A percentile compares a stretch with the other conserved stretches of the same genome.
Evolutionary conservation across 2,113 vertebrate genomes (phyloP).

Genomic region (Centropristis striata): DNA sequence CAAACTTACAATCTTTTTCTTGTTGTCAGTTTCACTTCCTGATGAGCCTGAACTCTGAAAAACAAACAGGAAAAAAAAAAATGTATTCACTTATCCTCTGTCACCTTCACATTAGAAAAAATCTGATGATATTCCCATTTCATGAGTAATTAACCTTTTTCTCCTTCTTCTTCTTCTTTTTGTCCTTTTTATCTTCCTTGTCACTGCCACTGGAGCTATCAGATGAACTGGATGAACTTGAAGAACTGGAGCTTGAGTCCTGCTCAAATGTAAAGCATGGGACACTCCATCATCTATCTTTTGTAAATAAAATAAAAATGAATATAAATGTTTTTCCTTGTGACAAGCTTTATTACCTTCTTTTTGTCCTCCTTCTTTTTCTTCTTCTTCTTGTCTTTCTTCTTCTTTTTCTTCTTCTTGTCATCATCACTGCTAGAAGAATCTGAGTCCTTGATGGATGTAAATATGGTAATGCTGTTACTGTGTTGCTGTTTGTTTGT

Average conservation of each 20-base stretch:
- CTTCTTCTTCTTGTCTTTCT: slow-evolving; percentile 61
- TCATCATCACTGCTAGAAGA: slow-evolving; percentile 65
- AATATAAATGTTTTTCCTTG: neutral
- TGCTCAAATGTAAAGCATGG: slow-evolving; percentile 23
- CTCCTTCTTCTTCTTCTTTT: slow-evolving; percentile 53
- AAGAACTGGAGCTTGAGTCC: slow-evolving; percentile 57
- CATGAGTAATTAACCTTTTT: slow-evolving; percentile 16
- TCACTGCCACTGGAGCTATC: slow-evolving; percentile 32
- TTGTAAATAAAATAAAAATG: neutral
- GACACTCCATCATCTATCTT: neutral
- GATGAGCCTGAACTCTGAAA: slow-evolving; percentile 30
- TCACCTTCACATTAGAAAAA: neutral
- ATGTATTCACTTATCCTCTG: neutral
- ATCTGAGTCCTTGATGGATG: slow-evolving; percentile 53
- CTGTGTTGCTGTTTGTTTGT: too few species aligned
- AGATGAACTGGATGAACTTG: slow-evolving; percentile 52
- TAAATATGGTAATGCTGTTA: slow-evolving; percentile 5
- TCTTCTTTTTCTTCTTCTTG: slow-evolving; percentile 70
- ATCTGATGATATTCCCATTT: neutral
- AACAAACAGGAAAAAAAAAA: neutral
- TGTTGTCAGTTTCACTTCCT: slow-evolving; percentile 54
- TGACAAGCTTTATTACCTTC: slow-evolving; percentile 36
- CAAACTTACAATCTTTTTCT: slow-evolving; percentile 43
- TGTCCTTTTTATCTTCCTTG: slow-evolving; percentile 62
- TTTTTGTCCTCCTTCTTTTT: slow-evolving; percentile 67